Evolutionary conservation across 2,888 invertebrate species (phyloP).

Genomic region (Oegoconia quadripuncta): DNA sequence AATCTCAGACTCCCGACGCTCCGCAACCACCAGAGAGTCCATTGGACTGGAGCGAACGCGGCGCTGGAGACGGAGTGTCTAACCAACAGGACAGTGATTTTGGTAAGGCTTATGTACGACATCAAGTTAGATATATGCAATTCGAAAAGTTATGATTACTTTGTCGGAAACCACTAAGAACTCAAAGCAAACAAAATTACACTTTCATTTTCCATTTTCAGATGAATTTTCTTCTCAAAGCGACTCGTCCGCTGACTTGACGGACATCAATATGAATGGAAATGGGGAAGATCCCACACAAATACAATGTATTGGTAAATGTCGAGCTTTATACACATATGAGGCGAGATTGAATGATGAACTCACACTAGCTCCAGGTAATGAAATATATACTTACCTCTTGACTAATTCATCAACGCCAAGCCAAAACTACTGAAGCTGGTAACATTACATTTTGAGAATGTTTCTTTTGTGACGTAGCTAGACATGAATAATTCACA

Average conservation of each 20-base stretch:
- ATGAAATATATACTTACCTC: too few relatives aligned
- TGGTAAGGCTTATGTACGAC: conserved; percentile 60
- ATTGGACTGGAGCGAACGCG: conserved; percentile 86
- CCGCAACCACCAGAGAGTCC: conserved; percentile 66
- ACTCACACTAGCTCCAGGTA: conserved; percentile 85
- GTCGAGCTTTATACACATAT: conserved; percentile 92
- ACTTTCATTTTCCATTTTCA: too few relatives aligned
- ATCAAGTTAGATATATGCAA: background rate
- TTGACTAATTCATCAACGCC: too few relatives aligned
- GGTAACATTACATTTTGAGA: too few relatives aligned
- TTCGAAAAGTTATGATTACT: background rate
- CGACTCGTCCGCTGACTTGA: conserved; percentile 77
- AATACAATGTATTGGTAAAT: conserved; percentile 80
- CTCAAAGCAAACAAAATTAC: too few relatives aligned
- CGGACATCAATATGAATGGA: conserved; percentile 76
- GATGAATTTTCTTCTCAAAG: conserved; percentile 91
- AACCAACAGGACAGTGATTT: conserved; percentile 93
- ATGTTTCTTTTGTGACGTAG: too few relatives aligned
- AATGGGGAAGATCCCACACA: conserved; percentile 32
- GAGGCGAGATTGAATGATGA: conserved; percentile 93
- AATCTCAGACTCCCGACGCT: conserved; percentile 38
- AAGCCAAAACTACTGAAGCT: too few relatives aligned
- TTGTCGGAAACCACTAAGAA: background rate
- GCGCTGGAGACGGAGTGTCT: conserved; percentile 90
- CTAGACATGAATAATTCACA: too few relatives aligned